Evolutionary conservation across 2,797 vertebrate genomes (phyloP), one percentile per base, ranked within the genome.

Genomic region (Coregonus sp.): DNA sequence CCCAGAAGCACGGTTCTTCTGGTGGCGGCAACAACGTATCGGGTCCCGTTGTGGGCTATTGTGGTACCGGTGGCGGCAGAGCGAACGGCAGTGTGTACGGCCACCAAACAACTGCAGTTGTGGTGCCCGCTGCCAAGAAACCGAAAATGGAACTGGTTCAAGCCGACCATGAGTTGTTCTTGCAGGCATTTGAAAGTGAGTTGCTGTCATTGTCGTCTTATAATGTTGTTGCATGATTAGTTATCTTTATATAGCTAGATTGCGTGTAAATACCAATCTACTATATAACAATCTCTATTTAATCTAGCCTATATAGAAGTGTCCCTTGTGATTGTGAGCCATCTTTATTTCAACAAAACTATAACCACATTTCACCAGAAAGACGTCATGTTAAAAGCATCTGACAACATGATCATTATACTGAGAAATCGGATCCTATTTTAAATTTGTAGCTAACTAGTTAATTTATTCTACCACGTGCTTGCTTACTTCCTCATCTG

Each of bases 101-200:
- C 66, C 90, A 93, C 66, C 90, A 93, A 86, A 90, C 94, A 73
- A 91, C 95, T 76, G 91, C 93, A 77, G 90, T 92, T 11, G 91
- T 91, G 79, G 90, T 91, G 86, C 90, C 94, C 83, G 92, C 94
- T 77, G 92, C 94, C 85, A 97, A 95, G 93, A 97, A 96, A 93
- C 95, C 95, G 90, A 98, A 94, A 92, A 96, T 97, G 95, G 97
- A 98, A 84, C 94, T 96, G 85, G 91, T 97, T 79, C 97, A 96
- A 94, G 96, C 96, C 89, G 97, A 98, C 95, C 97, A 98, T 92
- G 96, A 97, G 93, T 93, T 98, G 84, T 98, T 98, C 94, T 93
- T 98, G 78, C 97, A 97, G 94, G 97, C 97, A 92, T 98, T 98
- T 89, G 97, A 98, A 94, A 98, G 97, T 98, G 94, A 98, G 97